Conservation (phyloP, 1,140 invertebrate genomes). For the Solenopsis invicta region DNA sequence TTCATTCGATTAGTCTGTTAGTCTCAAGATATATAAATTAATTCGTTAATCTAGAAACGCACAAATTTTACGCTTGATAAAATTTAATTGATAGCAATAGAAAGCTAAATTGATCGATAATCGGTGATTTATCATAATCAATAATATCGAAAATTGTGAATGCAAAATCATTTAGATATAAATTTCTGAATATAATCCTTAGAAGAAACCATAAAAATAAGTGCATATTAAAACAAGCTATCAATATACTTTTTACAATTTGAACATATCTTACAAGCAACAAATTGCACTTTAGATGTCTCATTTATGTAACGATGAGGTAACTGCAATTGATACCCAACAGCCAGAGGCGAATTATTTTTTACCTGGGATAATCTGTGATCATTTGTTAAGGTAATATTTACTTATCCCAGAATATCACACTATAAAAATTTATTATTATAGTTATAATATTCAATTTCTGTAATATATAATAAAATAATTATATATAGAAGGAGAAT, state of each 20-base stretch:
- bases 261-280: not conserved
- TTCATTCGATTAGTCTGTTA: not conserved
- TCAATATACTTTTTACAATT: not conserved
- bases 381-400: not conserved
- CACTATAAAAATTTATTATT: not conserved
- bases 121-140: not conserved
- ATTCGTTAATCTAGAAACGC: not conserved
- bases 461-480: not conserved
- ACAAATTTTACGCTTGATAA: not conserved
- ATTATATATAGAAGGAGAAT: not conserved
- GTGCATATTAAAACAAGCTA: not conserved
- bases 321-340: not conserved
- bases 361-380: not conserved
- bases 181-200: not conserved
- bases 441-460: not conserved
- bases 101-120: not conserved
- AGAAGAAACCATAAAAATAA: not conserved
- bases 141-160: not conserved
- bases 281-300: not conserved
- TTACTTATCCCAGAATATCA: not conserved
- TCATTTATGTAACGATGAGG: conserved; percentile 8
- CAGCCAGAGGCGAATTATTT: not conserved
- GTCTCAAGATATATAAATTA: not conserved
- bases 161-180: not conserved
- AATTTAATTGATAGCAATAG: not conserved